A percentile compares a stretch with the other conserved stretches of the same genome.
Evolutionary conservation across 53 echinoderm and acorn worm genomes (phyloP).

Genomic region (Mesocentrotus franciscanus): DNA sequence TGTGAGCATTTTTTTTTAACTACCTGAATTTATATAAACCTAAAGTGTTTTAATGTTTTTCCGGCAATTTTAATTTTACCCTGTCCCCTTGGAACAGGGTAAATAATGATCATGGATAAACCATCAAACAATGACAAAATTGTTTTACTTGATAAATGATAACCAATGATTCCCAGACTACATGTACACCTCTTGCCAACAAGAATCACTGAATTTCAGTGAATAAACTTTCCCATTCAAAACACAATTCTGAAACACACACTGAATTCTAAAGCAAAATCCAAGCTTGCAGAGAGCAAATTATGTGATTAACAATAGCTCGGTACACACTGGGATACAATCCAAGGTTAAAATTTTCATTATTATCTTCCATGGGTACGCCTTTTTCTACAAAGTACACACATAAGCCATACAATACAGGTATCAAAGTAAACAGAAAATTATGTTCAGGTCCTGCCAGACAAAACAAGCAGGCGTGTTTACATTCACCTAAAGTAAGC

Average conservation of each 20-base stretch:
- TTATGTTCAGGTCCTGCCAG: neutral
- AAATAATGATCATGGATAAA: no score
- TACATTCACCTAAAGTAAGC: neutral
- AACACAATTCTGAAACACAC: constrained; percentile 11
- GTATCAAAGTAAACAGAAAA: constrained; percentile 36
- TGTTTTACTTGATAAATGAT: no score
- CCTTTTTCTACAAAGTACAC: neutral
- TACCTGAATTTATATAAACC: no score
- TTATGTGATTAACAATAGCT: constrained; percentile 32
- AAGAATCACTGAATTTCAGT: neutral
- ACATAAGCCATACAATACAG: constrained; percentile 17
- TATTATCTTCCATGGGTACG: neutral
- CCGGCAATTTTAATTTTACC: no score
- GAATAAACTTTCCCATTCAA: neutral
- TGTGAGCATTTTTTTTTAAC: no score
- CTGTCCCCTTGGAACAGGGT: no score
- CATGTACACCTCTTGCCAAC: neutral
- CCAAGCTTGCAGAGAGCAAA: neutral
- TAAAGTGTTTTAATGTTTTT: no score
- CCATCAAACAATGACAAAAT: no score
- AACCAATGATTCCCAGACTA: neutral
- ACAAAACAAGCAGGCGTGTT: constrained; percentile 46
- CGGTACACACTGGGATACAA: neutral
- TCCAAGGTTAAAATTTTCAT: neutral
- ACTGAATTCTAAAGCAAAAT: constrained; percentile 20